Evolutionary conservation across 2,888 invertebrate species (phyloP), one percentile per base, ranked within the genome.

Genomic region (Sturmia bella): DNA sequence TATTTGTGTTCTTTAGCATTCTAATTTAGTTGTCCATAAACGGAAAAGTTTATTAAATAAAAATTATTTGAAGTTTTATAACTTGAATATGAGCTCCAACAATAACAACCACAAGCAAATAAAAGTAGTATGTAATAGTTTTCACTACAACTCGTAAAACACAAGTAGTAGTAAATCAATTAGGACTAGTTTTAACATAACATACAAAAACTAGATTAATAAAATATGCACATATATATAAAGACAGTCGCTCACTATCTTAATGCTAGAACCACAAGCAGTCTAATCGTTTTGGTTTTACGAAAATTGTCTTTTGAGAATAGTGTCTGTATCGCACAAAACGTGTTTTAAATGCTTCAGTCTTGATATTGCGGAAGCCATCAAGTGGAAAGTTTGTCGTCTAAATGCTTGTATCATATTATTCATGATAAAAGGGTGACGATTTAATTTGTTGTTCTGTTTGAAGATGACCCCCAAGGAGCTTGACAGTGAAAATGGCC

Each of bases 351-450:
- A 7, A 27, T 27, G 27, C 6, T 27, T 27, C 27, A 27, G 27
- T 27, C 27, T 52, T 45, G 48, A 15, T 45, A 45, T 32, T 27
- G 24, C 61, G 15, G 21, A 63, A 17, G 24, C 13, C 12, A 41
- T 63, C 63, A 74, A 15, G 24, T 48, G 21, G 45, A 74, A 66
- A 64, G 56, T 64, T 66, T 27, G 27, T 19, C 64, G 56, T 74
- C 64, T 56, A 48, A 37, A 45, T 13, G 37, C 17, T 45, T n/a
- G 56, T 74, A 45, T 41, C n/a, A 17, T 39, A 19, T 17, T 15
- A n/a, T 21, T 37, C 37, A 24, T 70, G 11, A 39, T 17, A 45
- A 32, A 11, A 19, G 43, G 12, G 45, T 57, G n/a, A 21, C 15
- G 39, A 45, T 50, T 37, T 7, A 24, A 15, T 45, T 68, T 56